Evolutionary conservation across 2,797 vertebrate species (phyloP), one percentile per base, ranked within the genome.

Genomic region (Strix occidentalis): DNA sequence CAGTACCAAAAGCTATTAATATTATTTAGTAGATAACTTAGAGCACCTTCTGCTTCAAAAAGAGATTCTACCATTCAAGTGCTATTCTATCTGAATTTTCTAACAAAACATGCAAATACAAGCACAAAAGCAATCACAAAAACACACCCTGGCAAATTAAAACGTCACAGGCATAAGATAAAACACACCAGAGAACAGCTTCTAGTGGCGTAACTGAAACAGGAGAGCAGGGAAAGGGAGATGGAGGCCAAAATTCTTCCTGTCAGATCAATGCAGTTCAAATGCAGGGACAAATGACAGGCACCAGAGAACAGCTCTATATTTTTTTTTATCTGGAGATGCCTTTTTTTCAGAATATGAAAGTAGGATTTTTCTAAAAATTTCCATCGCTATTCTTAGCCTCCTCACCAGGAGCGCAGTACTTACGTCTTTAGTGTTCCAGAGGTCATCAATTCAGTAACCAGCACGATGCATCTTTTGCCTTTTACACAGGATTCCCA

Each of bases 391-490:
- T 96, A 96, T 97, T 96, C 81, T 96, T 84, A 91, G 87, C 28
- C 51, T 43, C 46, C 78, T 86, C 39, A 46, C 74, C 63, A 58
- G 85, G 50, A 95, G 89, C 7, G 0, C 78, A 95, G 82, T 71
- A 98, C 99, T 99, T 98, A 99, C 99, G 99, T 99, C 98, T 99
- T 99, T 43, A 99, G 97, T 0, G 99, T 99, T 95, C 99, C 99
- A 5, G 99, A 99, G 33, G 99, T 99, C 99, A 99, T 99, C 94
- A 99, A 98, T 94, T 99, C 99, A 0, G 99, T 99, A 80, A 99
- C 99, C 95, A 99, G 98, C 91, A 99, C 99, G 11, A 99, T 99
- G 96, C 99, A 99, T 39, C 99, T 99, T 95, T 99, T 99, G 83
- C 99, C 99, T 98, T 99, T 99, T 23, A 99, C 98, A 28, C 98